These are phyloP conservation scores for Cichlasoma orientale DNA, from an alignment of 2,797 vertebrate species.

Conservation along the genomic window DNA sequence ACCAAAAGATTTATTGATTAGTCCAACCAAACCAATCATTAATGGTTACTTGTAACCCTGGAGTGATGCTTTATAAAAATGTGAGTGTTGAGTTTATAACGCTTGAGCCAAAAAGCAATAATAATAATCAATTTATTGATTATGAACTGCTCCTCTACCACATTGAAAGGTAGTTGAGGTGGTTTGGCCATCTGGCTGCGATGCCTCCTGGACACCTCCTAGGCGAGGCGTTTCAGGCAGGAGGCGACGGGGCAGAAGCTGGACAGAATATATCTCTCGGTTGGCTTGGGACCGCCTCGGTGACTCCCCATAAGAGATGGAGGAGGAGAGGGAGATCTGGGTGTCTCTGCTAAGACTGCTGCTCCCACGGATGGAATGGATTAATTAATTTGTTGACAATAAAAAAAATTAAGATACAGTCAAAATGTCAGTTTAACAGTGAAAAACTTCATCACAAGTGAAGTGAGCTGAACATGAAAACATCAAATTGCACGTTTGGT, in stretches of 20 bases:
- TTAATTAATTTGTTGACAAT: background rate
- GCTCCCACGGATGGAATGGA: background rate
- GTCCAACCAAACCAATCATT: background rate
- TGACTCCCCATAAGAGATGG: background rate
- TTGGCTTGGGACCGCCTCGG: fast-evolving
- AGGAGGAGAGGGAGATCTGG: background rate
- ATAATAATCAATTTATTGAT: background rate
- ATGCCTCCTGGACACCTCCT: background rate
- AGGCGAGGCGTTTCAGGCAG: background rate
- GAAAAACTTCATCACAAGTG: background rate
- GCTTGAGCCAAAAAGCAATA: background rate
- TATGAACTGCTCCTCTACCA: background rate
- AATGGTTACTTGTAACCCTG: background rate
- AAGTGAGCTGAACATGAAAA: background rate
- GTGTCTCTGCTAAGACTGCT: background rate
- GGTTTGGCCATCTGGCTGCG: background rate
- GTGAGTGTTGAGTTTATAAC: background rate
- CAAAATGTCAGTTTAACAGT: background rate
- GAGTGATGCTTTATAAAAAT: background rate
- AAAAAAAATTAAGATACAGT: background rate
- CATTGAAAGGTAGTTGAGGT: background rate
- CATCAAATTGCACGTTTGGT: background rate
- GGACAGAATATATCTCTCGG: background rate
- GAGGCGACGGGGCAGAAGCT: background rate
- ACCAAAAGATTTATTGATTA: background rate